Evolutionary conservation across 2,113 vertebrate genomes (phyloP), one percentile per base, ranked within the genome.

Genomic region (rat (Rattus norvegicus)): DNA sequence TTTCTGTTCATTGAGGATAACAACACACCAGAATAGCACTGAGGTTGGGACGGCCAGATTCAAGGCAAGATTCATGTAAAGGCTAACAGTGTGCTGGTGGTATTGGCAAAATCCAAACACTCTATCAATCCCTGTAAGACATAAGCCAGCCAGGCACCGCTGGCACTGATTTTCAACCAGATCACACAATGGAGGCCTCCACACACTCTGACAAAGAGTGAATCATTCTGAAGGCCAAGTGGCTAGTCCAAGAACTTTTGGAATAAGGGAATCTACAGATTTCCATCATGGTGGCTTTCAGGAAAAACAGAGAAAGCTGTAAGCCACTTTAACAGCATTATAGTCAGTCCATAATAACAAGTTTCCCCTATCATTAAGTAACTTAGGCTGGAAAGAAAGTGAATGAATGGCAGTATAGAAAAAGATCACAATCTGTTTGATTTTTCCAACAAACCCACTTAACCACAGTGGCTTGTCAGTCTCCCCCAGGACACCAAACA

Each of bases 361-460:
- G 87, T 87, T 52, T 39, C 63, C n/a, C 28, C 52, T 65, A 90
- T 72, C 88, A 69, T 65, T 70, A 93, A 94, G 85, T 4, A 92
- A 90, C 63, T 88, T 19, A 5, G 73, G 33, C 80, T 93, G 52
- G 90, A 95, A 95, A 73, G 47, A 70, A 88, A 93, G 28, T n/a
- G 67, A 91, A 70, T 56, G 36, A 80, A 93, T 80, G 39, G 47
- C 4, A 54, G 39, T 12, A n/a, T 77, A 69, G 77, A 63, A 93
- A 94, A 59, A 24, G 59, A 72, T n/a, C 69, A 75, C 11, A 19
- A 77, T 39, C 43, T 47, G 39, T 5, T 75, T 76, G 22, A 14
- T 76, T 28, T 28, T 76, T 24, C 43, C 43, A 43, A 36, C 65
- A 94, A 87, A 26, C 26, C 19, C 54, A 83, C 73, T 91, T 95